phyloP scores from a whole-genome alignment of 2,797 vertebrate genomes.

The Mormyrops boulengeri region DNA sequence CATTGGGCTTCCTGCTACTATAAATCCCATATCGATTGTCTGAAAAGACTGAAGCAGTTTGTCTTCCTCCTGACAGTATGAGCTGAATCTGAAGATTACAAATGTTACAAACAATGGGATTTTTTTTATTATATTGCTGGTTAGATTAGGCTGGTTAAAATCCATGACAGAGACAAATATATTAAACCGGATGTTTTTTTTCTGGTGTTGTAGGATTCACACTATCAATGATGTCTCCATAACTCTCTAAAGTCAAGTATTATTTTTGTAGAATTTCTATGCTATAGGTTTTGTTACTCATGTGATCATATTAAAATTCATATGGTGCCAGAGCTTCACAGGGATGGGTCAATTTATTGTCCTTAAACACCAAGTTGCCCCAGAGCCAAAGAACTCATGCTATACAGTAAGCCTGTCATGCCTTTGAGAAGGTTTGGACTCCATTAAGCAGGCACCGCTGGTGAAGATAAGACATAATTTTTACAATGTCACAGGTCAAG shows the following conservation, averaged over 20 bases:
- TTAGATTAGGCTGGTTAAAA: background rate
- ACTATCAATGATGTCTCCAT: background rate
- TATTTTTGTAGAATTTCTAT: background rate
- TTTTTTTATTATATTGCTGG: background rate
- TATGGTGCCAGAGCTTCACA: background rate
- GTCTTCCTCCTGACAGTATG: constrained; percentile 26
- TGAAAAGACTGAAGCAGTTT: constrained; percentile 23
- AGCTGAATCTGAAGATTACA: constrained; percentile 6
- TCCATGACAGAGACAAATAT: background rate
- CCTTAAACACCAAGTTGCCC: background rate
- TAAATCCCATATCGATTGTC: constrained; percentile 59
- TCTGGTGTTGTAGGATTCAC: background rate
- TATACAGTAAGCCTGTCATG: background rate
- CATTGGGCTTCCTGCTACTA: constrained; percentile 39
- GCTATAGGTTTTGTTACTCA: background rate
- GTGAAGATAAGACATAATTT: background rate
- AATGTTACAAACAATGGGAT: constrained; percentile 24
- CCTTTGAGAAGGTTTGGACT: background rate
- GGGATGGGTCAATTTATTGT: background rate
- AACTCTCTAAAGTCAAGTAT: background rate
- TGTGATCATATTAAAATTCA: background rate
- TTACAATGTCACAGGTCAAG: background rate
- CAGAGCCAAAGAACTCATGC: background rate
- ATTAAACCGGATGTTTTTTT: background rate
- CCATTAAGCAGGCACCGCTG: background rate